Percentiles rank a stretch among this genome's conserved stretches.
Conservation (phyloP, 2,113 vertebrate genomes). For the Gorsachius goisagi region DNA sequence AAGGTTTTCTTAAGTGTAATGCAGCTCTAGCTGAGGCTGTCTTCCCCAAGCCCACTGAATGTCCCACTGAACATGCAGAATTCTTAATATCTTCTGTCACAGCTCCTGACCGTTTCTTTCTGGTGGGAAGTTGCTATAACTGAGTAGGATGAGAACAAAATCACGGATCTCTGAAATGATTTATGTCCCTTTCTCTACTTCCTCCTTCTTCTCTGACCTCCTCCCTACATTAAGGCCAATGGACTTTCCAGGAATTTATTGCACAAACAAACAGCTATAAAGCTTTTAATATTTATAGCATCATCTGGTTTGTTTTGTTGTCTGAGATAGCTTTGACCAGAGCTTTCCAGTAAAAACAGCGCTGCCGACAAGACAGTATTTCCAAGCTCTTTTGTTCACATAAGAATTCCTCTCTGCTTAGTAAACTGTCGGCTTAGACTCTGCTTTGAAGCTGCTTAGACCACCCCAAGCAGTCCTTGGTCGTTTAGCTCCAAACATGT, state of each 20-base stretch:
- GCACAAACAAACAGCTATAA: constrained; percentile 7
- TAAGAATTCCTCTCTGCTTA: constrained; percentile 1
- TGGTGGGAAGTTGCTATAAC: not conserved
- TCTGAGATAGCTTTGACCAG: not conserved
- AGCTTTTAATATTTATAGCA: constrained; percentile 11
- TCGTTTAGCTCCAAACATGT: not conserved
- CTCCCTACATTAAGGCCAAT: not conserved
- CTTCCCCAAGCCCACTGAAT: not conserved
- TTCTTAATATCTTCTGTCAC: not conserved
- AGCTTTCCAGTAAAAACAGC: not conserved
- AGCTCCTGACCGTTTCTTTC: not conserved
- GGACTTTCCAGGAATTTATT: constrained; percentile 20
- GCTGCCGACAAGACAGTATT: not conserved
- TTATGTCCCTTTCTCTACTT: not conserved
- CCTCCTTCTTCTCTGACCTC: not conserved
- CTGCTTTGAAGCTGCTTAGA: not conserved
- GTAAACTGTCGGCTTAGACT: not conserved
- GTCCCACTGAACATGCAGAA: rapidly evolving
- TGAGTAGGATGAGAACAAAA: not conserved
- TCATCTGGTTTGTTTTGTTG: not conserved
- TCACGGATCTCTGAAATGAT: not conserved
- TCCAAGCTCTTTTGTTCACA: not conserved
- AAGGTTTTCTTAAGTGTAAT: not conserved
- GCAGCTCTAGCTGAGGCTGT: not conserved
- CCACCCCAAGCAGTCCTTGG: not conserved